Conservation (phyloP, 2,113 vertebrate species). For the Glareola pratincola region DNA sequence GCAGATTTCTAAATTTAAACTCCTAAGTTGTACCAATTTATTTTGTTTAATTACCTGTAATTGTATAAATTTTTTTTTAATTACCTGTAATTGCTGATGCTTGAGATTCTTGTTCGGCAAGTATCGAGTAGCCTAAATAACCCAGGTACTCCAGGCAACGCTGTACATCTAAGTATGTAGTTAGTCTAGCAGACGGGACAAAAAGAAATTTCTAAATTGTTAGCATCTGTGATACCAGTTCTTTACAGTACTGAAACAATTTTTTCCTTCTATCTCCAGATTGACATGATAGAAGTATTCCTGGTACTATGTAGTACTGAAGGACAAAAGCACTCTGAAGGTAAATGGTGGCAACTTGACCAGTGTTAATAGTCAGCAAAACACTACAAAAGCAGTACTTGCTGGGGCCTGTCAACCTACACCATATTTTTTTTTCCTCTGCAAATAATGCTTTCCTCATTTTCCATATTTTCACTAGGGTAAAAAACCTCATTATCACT, state of each 20-base stretch:
- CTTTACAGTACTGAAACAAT: neutral
- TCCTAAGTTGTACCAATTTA: neutral
- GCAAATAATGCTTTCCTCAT: neutral
- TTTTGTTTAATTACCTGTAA: too few relatives aligned
- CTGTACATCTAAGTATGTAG: conserved; percentile 95
- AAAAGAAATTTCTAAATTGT: neutral
- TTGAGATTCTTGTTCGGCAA: conserved; percentile 96
- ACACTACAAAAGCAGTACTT: neutral
- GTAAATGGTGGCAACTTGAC: neutral
- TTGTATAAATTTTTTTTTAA: neutral
- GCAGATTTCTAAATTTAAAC: neutral
- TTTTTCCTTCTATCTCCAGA: neutral
- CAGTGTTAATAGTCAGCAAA: neutral
- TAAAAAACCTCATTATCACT: neutral
- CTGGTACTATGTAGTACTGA: neutral
- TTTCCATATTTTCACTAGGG: neutral
- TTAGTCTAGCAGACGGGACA: conserved; percentile 78
- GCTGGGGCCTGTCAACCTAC: neutral
- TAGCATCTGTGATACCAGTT: neutral
- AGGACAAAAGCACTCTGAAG: neutral
- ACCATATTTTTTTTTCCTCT: rapidly evolving
- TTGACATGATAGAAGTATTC: rapidly evolving
- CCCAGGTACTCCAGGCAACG: conserved; percentile 95
- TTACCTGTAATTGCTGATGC: conserved; percentile 93
- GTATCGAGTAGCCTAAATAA: conserved; percentile 95